Conservation (phyloP, 2,888 invertebrate species). For the Drosophila siamana region DNA sequence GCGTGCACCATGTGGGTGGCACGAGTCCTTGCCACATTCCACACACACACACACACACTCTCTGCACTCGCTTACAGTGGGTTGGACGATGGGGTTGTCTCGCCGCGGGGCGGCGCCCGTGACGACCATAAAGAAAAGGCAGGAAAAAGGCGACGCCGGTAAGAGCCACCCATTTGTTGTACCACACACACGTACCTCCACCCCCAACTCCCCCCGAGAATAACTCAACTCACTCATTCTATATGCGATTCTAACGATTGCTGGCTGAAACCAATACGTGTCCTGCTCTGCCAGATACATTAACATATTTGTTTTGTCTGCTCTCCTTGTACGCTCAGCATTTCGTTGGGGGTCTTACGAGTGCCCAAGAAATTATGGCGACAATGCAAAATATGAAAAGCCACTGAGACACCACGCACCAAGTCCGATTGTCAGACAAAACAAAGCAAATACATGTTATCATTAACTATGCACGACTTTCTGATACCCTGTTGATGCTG, state of each 20-base stretch:
- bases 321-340: conserved; percentile 33
- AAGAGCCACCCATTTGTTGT: conserved; percentile 77
- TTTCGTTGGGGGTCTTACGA: conserved; percentile 38
- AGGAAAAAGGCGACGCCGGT: conserved; percentile 74
- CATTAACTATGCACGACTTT: neutral
- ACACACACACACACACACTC: neutral
- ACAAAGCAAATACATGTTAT: conserved; percentile 26
- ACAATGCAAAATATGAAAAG: conserved; percentile 69
- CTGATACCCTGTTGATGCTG: conserved; percentile 13
- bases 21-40: conserved; percentile 35
- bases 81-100: conserved; percentile 50
- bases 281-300: conserved; percentile 67
- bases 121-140: conserved; percentile 74
- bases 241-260: conserved; percentile 76
- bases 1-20: conserved; percentile 27
- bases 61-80: too few relatives aligned
- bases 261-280: conserved; percentile 77
- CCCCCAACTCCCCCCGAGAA: conserved; percentile 30
- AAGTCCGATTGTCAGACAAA: conserved; percentile 44
- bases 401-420: conserved; percentile 47
- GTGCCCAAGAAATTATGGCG: conserved; percentile 67
- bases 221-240: conserved; percentile 72
- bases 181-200: conserved; percentile 10
- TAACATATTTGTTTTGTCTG: conserved; percentile 82
- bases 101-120: conserved; percentile 68